phyloP scores from a whole-genome alignment of 2,797 vertebrate species.

The Etheostoma perlongum region DNA sequence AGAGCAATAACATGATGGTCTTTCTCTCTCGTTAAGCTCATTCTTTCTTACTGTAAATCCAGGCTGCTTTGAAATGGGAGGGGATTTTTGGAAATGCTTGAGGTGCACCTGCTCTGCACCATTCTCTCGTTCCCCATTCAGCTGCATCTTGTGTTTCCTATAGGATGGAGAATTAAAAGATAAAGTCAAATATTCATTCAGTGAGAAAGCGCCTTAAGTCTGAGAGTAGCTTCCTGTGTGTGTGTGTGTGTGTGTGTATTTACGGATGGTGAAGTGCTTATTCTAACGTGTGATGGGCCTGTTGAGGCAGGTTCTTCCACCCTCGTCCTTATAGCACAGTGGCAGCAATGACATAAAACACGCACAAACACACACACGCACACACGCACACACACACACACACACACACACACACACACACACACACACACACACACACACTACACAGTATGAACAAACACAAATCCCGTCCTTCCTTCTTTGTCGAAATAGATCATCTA shows the following conservation, averaged over 20 bases:
- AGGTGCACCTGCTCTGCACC: constrained; percentile 32
- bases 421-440: constrained; percentile 5
- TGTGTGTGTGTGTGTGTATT: background rate
- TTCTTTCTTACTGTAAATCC: constrained; percentile 66
- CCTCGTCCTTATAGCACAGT: background rate
- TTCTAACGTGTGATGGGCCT: background rate
- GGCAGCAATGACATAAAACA: constrained; percentile 25
- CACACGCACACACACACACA: constrained; percentile 1
- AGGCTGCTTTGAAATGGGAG: constrained; percentile 57
- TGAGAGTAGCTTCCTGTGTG: constrained; percentile 34
- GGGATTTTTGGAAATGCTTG: constrained; percentile 58
- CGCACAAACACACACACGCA: constrained; percentile 6
- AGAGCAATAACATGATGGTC: constrained; percentile 77
- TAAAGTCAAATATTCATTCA: constrained; percentile 64
- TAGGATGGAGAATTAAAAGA: constrained; percentile 66
- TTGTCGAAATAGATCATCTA: constrained; percentile 48
- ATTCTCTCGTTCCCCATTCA: constrained; percentile 44
- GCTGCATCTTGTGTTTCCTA: constrained; percentile 42
- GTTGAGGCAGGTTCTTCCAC: background rate
- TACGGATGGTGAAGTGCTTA: constrained; percentile 12
- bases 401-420: constrained; percentile 16
- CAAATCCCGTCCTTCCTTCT: constrained; percentile 40
- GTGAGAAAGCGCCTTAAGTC: constrained; percentile 42
- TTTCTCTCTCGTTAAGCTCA: constrained; percentile 65
- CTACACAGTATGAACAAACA: constrained; percentile 1